phyloP scores from a whole-genome alignment of 2,888 invertebrate species.

The Girardia tigrina region DNA sequence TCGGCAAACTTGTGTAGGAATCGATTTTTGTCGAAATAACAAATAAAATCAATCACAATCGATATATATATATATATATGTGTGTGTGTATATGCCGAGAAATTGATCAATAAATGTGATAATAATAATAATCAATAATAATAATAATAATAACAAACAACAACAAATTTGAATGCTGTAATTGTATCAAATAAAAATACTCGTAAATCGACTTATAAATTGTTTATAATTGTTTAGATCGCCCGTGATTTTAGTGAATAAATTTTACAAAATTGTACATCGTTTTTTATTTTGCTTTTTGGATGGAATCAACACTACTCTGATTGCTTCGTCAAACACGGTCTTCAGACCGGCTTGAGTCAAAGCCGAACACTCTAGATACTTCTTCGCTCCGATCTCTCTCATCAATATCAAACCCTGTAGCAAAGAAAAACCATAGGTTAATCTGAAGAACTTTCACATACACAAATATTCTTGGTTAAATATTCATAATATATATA shows the following conservation, averaged over 20 bases:
- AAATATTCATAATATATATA: no score
- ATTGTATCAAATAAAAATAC: slow-evolving; percentile 2
- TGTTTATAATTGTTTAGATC: neutral
- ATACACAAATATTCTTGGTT: no score
- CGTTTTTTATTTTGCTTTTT: neutral
- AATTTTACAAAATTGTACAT: neutral
- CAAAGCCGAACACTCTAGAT: slow-evolving; percentile 18
- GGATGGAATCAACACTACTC: neutral
- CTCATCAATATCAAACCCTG: neutral
- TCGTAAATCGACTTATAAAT: neutral
- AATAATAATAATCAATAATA: neutral
- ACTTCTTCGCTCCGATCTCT: slow-evolving; percentile 25
- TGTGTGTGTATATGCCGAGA: no score
- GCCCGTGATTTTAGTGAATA: no score
- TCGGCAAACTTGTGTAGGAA: no score
- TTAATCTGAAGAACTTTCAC: no score
- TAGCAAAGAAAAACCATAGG: no score
- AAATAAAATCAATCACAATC: neutral
- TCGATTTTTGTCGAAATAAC: no score
- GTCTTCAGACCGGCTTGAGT: slow-evolving; percentile 9
- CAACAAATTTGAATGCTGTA: neutral
- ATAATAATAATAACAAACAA: neutral
- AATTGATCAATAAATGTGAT: neutral
- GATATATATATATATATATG: no score
- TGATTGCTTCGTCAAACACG: slow-evolving; percentile 25